phyloP scores from a whole-genome alignment of 2,113 vertebrate genomes.

The Grammomys dolichurus region DNA sequence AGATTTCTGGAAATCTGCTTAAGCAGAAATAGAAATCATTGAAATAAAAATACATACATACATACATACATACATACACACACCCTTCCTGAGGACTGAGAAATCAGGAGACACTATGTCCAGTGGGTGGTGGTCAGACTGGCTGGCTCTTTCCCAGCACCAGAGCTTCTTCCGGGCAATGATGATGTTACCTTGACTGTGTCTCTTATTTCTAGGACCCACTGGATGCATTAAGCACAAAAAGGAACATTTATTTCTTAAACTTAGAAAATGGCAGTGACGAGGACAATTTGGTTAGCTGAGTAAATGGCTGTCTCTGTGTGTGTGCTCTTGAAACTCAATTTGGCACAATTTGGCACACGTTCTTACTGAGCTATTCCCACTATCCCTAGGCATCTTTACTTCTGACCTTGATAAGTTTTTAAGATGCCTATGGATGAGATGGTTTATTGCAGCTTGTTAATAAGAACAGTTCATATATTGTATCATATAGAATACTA shows the following conservation, averaged over 20 bases:
- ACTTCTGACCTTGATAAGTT: slow-evolving; percentile 3
- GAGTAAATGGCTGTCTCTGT: background rate
- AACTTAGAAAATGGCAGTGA: background rate
- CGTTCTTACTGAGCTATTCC: background rate
- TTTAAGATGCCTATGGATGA: slow-evolving; percentile 46
- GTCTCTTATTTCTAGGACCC: background rate
- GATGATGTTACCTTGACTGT: background rate
- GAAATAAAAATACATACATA: background rate
- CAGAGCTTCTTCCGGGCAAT: background rate
- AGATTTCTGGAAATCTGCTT: slow-evolving; percentile 34
- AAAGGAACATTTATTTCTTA: background rate
- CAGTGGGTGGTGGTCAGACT: too few relatives aligned
- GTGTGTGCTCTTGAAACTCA: background rate
- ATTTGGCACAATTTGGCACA: background rate
- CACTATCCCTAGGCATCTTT: background rate
- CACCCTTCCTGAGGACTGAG: background rate
- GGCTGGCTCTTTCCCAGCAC: background rate
- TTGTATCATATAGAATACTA: slow-evolving; percentile 75
- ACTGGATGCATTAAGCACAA: background rate
- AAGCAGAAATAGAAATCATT: background rate
- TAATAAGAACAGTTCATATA: slow-evolving; percentile 40
- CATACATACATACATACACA: background rate
- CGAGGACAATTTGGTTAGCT: background rate
- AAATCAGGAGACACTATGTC: background rate
- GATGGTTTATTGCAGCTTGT: slow-evolving; percentile 55